Evolutionary conservation across 1,140 invertebrate species (phyloP), one percentile per base, ranked within the genome.

Genomic region (Branchinecta lynchi): DNA sequence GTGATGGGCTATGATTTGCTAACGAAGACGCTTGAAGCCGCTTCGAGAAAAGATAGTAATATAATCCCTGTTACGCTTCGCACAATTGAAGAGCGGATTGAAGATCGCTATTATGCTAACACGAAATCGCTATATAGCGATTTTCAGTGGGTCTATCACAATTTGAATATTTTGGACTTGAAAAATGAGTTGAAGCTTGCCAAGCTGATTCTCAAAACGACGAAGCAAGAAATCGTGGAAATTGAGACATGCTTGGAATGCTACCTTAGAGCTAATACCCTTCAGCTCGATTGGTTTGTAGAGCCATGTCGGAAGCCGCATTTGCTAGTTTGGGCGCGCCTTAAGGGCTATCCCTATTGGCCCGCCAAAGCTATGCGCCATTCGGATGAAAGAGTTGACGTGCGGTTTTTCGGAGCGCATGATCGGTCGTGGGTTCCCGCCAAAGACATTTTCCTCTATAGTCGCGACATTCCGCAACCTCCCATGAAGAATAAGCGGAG

Each of bases 281-380:
- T 87, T 65, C 81, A 85, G 69, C 86, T 86, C 44, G 85, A 87
- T 8, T 96, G 92, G 92, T 96, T 96, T 77, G 86, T 88, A 1
- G 89, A 93, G 77, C 89, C 91, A 3, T 97, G 93, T 80, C 85
- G 88, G 74, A 81, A 78, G 65, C 92, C 93, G 3, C 93, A 96
- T 80, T 80, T 89, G 0, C 77, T 96, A 32, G 85, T 95, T 0
- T 95, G 92, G 92, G 92, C 92, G 0, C 93, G 93, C 76, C 79
- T 96, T 0, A 95, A 94, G 81, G 92, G 92, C 15, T 96, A 93
- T 75, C 93, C 93, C 3, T 93, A 88, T 79, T 96, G 93, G 93
- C 93, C 93, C 0, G 92, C 90, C 0, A 96, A 96, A 81, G 90
- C 87, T 0, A 88, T 95, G 85, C 81, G 87, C 43, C 78, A 84